Base-by-base conservation (phyloP, 1,140 invertebrate genomes). In the Atta colombica region DNA sequence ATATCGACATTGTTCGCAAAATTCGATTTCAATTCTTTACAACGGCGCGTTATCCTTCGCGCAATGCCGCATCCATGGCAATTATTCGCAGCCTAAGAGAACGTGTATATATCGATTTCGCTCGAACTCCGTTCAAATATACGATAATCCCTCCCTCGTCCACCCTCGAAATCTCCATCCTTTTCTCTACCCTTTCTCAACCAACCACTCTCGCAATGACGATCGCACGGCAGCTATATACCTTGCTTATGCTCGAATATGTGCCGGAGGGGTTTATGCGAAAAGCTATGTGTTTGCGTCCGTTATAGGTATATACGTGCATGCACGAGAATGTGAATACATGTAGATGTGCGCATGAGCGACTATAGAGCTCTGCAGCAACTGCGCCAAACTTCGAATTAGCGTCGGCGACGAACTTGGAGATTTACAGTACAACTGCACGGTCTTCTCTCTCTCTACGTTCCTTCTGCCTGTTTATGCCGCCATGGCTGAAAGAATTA, bases 341-440 rank as follows among this genome's bases (percentile, higher is more conserved):
- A 49, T 61, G 6, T 51, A 25, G 5, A 69, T 45, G 28, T 28
- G 45, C 21, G 87, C 25, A 14, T 53, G 53, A 25, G 18, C 61
- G 61, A 58, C 78, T 72, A 65, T 86, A 72, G 63, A 77, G 77
- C 81, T 66, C 87, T 82, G 75, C 87, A 80, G 77, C 89, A 90
- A 91, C 89, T 90, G 87, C 90, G 66, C 87, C 91, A 89, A 92
- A 92, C 91, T 92, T 91, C 77, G 87, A 92, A 92, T 92, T 92
- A 92, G 86, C 90, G 49, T 71, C 85, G 86, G 31, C 87, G 82
- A 82, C 88, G 86, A 93, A 87, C 90, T 93, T 90, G 2, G 81
- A 91, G 88, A 93, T 93, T 93, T 93, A 93, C 92, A 91, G 92
- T 93, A 91, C 91, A 92, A 93, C 89, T 92, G 89, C 86, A 77